These are phyloP conservation scores for Thyatira batis DNA, from an alignment of 2,888 invertebrate genomes.

Conservation along the genomic window DNA sequence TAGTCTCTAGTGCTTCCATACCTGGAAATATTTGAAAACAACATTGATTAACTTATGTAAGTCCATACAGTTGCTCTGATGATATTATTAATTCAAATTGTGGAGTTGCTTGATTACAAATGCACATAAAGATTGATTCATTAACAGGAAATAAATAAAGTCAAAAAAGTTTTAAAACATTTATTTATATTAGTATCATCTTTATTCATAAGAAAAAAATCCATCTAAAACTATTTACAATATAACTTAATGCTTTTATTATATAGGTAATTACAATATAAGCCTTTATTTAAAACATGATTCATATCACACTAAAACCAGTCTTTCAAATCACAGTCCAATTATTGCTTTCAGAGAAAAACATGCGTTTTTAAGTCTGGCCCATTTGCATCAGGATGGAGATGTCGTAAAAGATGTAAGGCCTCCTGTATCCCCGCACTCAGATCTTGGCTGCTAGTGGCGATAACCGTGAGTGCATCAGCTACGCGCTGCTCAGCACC, in stretches of 20 bases:
- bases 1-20: conserved; percentile 95
- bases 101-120: too few species aligned
- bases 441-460: conserved; percentile 62
- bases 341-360: conserved; percentile 22
- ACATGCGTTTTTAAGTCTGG: conserved; percentile 50
- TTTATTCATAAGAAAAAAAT: too few species aligned
- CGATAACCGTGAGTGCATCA: conserved; percentile 55
- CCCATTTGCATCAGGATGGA: conserved; percentile 42
- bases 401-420: conserved; percentile 50
- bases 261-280: not conserved
- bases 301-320: not conserved
- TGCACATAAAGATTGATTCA: too few species aligned
- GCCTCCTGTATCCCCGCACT: conserved; percentile 61
- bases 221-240: too few species aligned
- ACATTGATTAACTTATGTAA: not conserved
- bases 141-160: too few species aligned
- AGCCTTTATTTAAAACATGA: not conserved
- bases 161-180: too few species aligned
- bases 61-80: not conserved
- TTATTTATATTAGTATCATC: too few species aligned
- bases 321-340: not conserved
- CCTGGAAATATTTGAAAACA: conserved; percentile 74
- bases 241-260: too few species aligned
- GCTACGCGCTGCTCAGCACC: conserved; percentile 57
- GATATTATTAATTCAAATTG: too few species aligned